Base-by-base conservation (phyloP, 2,888 invertebrate species). In the Eucera pruinosa region DNA sequence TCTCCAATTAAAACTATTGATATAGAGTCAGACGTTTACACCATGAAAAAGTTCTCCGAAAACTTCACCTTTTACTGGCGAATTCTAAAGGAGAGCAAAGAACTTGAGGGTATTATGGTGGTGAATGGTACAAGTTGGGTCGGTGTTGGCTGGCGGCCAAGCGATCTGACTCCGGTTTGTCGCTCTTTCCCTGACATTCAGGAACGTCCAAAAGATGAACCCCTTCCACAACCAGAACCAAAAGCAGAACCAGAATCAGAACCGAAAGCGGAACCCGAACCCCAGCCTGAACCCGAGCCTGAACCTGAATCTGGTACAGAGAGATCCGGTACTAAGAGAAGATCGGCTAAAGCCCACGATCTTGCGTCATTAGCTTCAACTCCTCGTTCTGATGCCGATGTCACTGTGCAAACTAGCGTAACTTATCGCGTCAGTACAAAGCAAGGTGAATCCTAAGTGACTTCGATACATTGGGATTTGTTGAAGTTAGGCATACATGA, bases 111-210 rank as follows among this genome's bases (percentile, higher is more conserved):
- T 27, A 95, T 98, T 0, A 94, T 98, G 93, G 95, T 96, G 57
- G 97, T 96, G n/a, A 97, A 98, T 85, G 95, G 97, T 1, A 96
- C 96, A 0, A 96, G 97, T 15, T 99, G 92, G 93, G 86, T 92
- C 91, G 97, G 96, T 7, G 85, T 99, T 6, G 99, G 99, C n/a
- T 99, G 98, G 98, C 94, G 98, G 67, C 98, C 98, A 0, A 94
- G 93, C 47, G 94, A 94, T 11, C 88, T 97, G 67, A 96, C 96
- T 0, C 95, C 96, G 23, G 94, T 94, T 64, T 97, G 97, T 90
- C 96, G 96, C 88, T 96, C 97, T 86, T 97, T 97, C 91, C 97
- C 97, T 0, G 93, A 95, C 0, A 94, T 96, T 36, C 93, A 92
- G 11, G 94, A 94, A 50, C 90, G 75, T 18, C 78, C 90, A 13